These are phyloP conservation scores for Sialis lutaria DNA, from an alignment of 2,888 invertebrate genomes.

Conservation along the genomic window DNA sequence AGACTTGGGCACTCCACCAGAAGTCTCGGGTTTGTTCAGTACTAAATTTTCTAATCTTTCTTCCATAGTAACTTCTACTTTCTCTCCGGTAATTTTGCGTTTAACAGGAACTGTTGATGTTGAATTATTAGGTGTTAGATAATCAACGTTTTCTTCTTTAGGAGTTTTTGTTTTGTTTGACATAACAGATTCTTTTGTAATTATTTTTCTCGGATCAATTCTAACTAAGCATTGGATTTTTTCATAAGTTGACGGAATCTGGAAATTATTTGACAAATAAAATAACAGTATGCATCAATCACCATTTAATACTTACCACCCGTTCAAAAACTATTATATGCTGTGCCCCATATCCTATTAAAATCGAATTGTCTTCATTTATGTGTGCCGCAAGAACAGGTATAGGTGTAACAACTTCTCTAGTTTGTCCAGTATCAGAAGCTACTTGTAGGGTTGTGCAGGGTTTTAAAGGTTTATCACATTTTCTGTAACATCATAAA, in stretches of 20 bases:
- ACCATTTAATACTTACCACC: slow-evolving; percentile 23
- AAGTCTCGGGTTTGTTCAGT: slow-evolving; percentile 34
- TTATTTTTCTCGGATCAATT: slow-evolving; percentile 21
- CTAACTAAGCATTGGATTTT: slow-evolving; percentile 30
- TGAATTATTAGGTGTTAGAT: slow-evolving; percentile 25
- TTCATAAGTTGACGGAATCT: slow-evolving; percentile 18
- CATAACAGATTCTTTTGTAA: slow-evolving; percentile 19
- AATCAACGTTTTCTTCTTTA: slow-evolving; percentile 29
- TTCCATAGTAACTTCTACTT: slow-evolving; percentile 61
- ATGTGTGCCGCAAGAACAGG: slow-evolving; percentile 31
- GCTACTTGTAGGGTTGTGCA: slow-evolving; percentile 40
- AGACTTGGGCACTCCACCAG: slow-evolving; percentile 33
- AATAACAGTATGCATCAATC: slow-evolving; percentile 3
- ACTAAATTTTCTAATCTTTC: slow-evolving; percentile 64
- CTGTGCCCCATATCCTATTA: slow-evolving; percentile 38
- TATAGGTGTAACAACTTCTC: slow-evolving; percentile 32
- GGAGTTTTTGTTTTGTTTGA: slow-evolving; percentile 26
- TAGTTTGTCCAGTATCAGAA: slow-evolving; percentile 28
- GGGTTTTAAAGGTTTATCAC: slow-evolving; percentile 44
- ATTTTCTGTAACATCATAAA: slow-evolving; percentile 18
- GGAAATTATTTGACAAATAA: slow-evolving; percentile 7
- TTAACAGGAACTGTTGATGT: slow-evolving; percentile 15
- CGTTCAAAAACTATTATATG: slow-evolving; percentile 39
- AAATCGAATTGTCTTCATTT: slow-evolving; percentile 24
- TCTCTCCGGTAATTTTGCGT: slow-evolving; percentile 20